Conservation (phyloP, 2,113 vertebrate genomes). For the Bambusicola thoracicus region DNA sequence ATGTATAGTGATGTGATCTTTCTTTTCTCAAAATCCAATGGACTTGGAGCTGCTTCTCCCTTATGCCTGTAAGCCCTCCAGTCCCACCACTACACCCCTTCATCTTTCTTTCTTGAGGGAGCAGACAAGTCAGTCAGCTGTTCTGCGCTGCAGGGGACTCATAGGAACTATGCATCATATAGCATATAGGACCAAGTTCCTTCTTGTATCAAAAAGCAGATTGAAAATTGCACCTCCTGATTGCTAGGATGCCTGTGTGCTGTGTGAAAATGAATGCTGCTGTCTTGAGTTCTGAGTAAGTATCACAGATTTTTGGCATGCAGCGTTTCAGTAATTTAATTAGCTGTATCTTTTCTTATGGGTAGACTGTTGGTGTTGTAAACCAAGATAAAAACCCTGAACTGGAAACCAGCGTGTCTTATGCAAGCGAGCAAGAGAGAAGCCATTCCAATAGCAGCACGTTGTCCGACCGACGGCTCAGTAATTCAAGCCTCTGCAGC, state of each 20-base stretch:
- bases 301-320: background rate
- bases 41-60: background rate
- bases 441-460: conserved; percentile 92
- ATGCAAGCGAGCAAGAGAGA: conserved; percentile 79
- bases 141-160: background rate
- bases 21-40: background rate
- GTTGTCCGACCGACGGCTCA: conserved; percentile 88
- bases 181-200: too few species aligned
- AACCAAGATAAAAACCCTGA: conserved; percentile 82
- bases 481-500: conserved; percentile 92
- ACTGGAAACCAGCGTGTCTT: conserved; percentile 66
- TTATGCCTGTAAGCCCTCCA: background rate
- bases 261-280: too few species aligned
- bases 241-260: background rate
- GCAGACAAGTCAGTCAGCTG: background rate
- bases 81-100: background rate
- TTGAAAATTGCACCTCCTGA: background rate
- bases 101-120: rapidly evolving
- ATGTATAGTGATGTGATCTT: background rate
- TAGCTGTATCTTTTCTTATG: background rate
- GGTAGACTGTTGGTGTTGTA: conserved; percentile 79
- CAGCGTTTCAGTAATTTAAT: background rate
- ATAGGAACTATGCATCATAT: too few species aligned
- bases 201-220: background rate
- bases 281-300: rapidly evolving